Conservation (phyloP, 2,113 vertebrate species). For the Probosciger aterrimus region DNA sequence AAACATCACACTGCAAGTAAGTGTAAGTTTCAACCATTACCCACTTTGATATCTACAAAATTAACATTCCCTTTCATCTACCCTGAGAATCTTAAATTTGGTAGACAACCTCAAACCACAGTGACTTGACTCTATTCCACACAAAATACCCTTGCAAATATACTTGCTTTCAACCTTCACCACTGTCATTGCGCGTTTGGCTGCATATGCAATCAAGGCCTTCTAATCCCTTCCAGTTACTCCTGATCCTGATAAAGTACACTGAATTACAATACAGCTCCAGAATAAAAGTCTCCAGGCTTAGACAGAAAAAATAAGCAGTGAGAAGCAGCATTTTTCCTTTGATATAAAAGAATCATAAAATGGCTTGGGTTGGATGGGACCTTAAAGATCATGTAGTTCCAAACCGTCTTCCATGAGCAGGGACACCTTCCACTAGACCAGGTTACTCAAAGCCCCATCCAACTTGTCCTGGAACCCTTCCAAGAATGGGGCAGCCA, state of each 20-base stretch:
- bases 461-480: background rate
- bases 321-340: background rate
- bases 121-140: background rate
- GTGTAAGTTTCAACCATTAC: background rate
- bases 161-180: background rate
- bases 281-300: background rate
- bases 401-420: background rate
- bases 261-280: background rate
- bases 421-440: background rate
- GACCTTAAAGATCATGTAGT: background rate
- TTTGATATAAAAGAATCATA: background rate
- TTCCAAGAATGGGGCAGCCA: background rate
- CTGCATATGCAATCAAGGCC: background rate
- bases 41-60: background rate
- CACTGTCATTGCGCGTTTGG: background rate
- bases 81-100: background rate
- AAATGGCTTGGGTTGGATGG: background rate
- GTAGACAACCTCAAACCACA: background rate
- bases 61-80: background rate
- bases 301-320: background rate
- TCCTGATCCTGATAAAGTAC: background rate
- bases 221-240: background rate
- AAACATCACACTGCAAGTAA: background rate
- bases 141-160: background rate
- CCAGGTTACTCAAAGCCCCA: background rate